Conservation (phyloP, 2,797 vertebrate species). For the Anguilla marmorata region DNA sequence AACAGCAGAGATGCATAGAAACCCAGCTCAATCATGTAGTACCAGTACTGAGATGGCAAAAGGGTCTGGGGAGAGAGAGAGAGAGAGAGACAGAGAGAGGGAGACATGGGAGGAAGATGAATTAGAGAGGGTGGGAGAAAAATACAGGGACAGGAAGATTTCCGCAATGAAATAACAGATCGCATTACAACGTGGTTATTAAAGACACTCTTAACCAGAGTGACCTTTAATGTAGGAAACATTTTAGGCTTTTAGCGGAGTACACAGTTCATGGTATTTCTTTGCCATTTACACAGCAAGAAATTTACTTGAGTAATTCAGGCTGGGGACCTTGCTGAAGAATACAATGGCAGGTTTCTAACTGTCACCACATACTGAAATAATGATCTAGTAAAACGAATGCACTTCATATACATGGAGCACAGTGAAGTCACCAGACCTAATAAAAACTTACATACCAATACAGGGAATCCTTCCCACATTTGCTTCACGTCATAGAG, state of each 20-base stretch:
- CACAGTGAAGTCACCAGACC: not conserved
- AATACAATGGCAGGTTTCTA: too few species aligned
- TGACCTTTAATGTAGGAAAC: not conserved
- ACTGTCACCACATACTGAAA: not conserved
- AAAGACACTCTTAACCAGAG: not conserved
- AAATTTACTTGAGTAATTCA: not conserved
- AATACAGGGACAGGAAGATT: conserved; percentile 1
- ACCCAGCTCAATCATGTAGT: conserved; percentile 92
- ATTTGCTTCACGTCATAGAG: conserved; percentile 87
- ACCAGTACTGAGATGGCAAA: conserved; percentile 87
- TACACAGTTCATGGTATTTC: not conserved
- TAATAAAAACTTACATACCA: conserved; percentile 71
- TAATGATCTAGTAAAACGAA: not conserved
- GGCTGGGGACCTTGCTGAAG: not conserved
- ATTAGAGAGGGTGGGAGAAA: not conserved
- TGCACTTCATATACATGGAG: not conserved
- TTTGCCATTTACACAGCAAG: not conserved
- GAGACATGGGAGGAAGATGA: not conserved
- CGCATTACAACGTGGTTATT: too few species aligned
- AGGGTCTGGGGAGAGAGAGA: conserved; percentile 75
- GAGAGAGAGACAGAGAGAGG: not conserved
- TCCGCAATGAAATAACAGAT: not conserved
- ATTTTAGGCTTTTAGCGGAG: not conserved
- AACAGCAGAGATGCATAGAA: conserved; percentile 92
- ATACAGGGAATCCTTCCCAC: conserved; percentile 89